Percentiles rank a stretch among this genome's conserved stretches.
Conservation (phyloP, 2,797 vertebrate species). For the Eleutherodactylus coqui region DNA sequence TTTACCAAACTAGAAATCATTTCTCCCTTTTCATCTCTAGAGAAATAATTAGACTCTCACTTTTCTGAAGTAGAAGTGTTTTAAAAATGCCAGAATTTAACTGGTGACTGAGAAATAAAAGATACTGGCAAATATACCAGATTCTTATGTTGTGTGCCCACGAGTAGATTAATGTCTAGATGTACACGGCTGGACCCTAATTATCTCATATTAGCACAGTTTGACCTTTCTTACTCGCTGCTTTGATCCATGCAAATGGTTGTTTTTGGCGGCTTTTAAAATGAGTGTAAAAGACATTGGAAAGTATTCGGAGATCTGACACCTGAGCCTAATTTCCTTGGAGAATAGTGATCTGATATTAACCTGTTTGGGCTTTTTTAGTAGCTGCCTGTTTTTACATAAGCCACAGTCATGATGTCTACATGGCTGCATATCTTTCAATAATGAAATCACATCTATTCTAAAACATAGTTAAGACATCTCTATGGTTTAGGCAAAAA, state of each 20-base stretch:
- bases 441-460: neutral
- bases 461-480: neutral
- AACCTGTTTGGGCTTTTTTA: neutral
- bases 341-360: neutral
- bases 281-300: neutral
- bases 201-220: neutral
- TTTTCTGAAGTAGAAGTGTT: slow-evolving; percentile 42
- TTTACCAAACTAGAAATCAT: slow-evolving; percentile 55
- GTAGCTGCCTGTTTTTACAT: neutral
- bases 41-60: slow-evolving; percentile 42
- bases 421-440: neutral
- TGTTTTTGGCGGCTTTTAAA: neutral
- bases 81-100: slow-evolving; percentile 41
- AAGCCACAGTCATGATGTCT: neutral
- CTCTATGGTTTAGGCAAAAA: too few species aligned
- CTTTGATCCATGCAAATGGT: neutral
- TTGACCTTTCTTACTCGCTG: neutral
- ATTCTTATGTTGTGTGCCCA: neutral
- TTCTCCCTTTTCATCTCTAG: slow-evolving; percentile 39
- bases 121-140: slow-evolving; percentile 3
- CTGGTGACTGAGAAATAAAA: slow-evolving; percentile 18
- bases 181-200: neutral
- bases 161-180: neutral
- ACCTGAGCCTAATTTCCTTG: neutral
- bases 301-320: neutral